Conservation (phyloP, 2,113 vertebrate genomes). For the Orientallactaga bullata region DNA sequence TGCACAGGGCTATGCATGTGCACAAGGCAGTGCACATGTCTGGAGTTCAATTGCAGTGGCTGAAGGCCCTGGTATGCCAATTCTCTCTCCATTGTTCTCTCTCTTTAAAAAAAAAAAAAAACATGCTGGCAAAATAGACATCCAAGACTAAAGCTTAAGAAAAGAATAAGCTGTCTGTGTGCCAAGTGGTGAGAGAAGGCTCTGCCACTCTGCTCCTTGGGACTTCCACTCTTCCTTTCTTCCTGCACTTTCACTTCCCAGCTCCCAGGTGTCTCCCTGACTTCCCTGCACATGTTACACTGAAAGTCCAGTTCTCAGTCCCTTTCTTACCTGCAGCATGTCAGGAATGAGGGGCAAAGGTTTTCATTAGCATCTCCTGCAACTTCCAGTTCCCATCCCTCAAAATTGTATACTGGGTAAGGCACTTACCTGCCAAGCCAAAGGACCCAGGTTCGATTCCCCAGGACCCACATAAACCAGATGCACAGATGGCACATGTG, state of each 20-base stretch:
- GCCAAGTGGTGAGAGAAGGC: neutral
- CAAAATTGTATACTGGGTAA: neutral
- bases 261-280: constrained; percentile 1
- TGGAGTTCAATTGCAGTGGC: too few species aligned
- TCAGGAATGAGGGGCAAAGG: neutral
- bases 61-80: too few species aligned
- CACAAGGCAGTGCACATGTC: too few species aligned
- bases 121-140: neutral
- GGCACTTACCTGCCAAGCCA: too few species aligned
- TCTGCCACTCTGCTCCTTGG: neutral
- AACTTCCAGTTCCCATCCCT: neutral
- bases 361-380: neutral
- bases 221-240: constrained; percentile 47
- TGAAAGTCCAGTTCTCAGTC: neutral
- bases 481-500: too few species aligned
- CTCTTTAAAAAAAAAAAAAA: too few species aligned
- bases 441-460: too few species aligned
- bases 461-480: too few species aligned
- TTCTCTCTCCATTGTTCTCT: too few species aligned
- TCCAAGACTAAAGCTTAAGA: neutral
- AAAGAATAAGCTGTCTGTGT: neutral
- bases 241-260: neutral
- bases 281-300: neutral
- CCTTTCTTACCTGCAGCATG: constrained; percentile 11
- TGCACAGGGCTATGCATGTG: too few species aligned